Base-by-base conservation (phyloP, 2,797 vertebrate genomes). In the Platyrinchus mystaceus region DNA sequence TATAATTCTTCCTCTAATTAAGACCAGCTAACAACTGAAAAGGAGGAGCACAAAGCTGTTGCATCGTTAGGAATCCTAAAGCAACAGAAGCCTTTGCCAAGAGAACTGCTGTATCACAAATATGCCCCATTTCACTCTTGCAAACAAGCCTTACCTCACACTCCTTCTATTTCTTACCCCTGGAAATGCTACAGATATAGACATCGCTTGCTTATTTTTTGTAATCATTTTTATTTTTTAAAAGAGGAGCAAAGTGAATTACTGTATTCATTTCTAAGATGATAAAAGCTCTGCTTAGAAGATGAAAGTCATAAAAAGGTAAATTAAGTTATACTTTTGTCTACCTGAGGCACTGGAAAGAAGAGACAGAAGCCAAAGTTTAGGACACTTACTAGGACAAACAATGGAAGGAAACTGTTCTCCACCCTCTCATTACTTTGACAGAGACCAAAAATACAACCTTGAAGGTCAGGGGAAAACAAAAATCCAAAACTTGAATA, bases 341-440 rank as follows among this genome's bases (percentile, higher is more conserved):
- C 39, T 56, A 90, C 73, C 69, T 88, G 82, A 75, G 43, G 28
- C n/a, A 79, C 22, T n/a, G 23, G n/a, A 92, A 91, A 90, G 66
- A 89, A 90, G 79, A 88, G 73, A 62, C 34, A 91, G 46, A 83
- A 96, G 75, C 10, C 41, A 86, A 81, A 75, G 49, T 34, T 81
- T 87, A 91, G 58, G 68, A 71, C 60, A 78, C 30, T 95, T 92
- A 1, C 9, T 58, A 69, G 39, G 69, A 86, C 69, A 67, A 86
- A 95, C 91, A 95, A 86, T 20, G 58, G 62, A 93, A 96, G 85
- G 87, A 96, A 96, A 94, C 44, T 90, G 79, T 89, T 94, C 83
- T 93, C 83, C 41, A 82, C 52, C 87, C 77, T 90, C 89, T 93
- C 67, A 28, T 63, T 86, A 70, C 74, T 91, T 91, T 58, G 63